Evolutionary conservation across 2,888 invertebrate genomes (phyloP), one percentile per base, ranked within the genome.

Genomic region (Itoplectis maculator): DNA sequence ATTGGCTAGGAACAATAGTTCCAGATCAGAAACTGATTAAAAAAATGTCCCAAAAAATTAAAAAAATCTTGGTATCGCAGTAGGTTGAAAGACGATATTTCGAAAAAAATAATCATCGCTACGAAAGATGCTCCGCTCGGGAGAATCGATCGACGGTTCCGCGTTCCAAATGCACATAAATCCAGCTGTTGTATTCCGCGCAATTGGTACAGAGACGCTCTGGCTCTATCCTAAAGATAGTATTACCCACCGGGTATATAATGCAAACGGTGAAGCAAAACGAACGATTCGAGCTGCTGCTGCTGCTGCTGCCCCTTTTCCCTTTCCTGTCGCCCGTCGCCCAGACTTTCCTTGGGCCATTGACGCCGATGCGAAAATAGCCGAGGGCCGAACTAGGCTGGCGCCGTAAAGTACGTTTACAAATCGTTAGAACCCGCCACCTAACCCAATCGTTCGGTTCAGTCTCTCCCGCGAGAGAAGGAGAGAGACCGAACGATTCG

Each of bases 311-410:
- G 80, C 77, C 69, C 49, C 77, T 74, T 29, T 29, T 20, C 54
- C 51, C 63, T 75, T 76, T 74, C 79, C 75, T 42, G 75, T 68
- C 81, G 76, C 79, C 74, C 47, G 75, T 68, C 81, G 76, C 79
- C 74, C 70, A 74, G 79, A 83, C 80, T 85, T 84, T 87, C 85
- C 86, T n/a, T 85, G 87, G 86, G 87, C 86, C 87, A 85, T 88
- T 86, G 88, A 87, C 82, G 87, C 85, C 83, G 84, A 86, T 84
- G 85, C 86, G 84, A 86, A 88, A 88, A 88, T 89, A 88, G 87
- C 87, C 80, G 81, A 79, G 79, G 81, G 84, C 74, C 74, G 75
- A 86, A 88, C 87, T 87, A 85, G 86, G 86, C 86, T 88, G 87
- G 86, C 85, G 88, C 86, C 87, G 78, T 87, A 86, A 87, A 88